Conservation (phyloP, 2,113 vertebrate species). For the Phycodurus eques region DNA sequence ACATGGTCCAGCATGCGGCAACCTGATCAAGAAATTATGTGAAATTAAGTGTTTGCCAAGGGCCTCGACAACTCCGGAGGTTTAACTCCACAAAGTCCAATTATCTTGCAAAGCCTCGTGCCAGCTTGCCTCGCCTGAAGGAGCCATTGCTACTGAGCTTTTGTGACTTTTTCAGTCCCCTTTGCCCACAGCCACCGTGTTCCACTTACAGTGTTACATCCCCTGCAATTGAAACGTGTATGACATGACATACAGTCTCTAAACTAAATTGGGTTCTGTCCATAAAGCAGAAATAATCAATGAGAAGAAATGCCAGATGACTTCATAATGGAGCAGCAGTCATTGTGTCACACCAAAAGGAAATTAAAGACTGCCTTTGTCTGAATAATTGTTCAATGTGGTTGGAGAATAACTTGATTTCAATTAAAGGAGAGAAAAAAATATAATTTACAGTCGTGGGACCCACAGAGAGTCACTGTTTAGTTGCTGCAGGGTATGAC, state of each 20-base stretch:
- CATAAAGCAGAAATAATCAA: neutral
- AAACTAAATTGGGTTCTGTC: neutral
- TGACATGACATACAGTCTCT: neutral
- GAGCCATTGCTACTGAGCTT: neutral
- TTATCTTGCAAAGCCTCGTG: neutral
- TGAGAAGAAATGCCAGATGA: conserved; percentile 2
- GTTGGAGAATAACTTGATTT: conserved; percentile 56
- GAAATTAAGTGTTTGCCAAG: neutral
- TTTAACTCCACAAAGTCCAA: conserved; percentile 5
- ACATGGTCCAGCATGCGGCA: neutral
- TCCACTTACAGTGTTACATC: neutral
- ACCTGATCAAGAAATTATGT: neutral
- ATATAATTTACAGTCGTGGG: conserved; percentile 59
- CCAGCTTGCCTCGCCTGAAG: neutral
- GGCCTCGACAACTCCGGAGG: neutral
- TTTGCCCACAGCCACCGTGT: conserved; percentile 1
- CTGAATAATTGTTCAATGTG: conserved; percentile 54
- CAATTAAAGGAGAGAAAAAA: conserved; percentile 62
- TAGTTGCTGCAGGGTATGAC: conserved; percentile 44
- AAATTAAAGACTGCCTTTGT: conserved; percentile 28
- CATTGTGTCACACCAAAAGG: neutral
- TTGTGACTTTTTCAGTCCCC: neutral
- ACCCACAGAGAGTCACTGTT: conserved; percentile 37
- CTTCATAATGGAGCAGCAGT: conserved; percentile 3
- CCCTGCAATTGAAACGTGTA: neutral